Evolutionary conservation across 2,797 vertebrate genomes (phyloP).

Genomic region (Cercopithecus hamlyni): DNA sequence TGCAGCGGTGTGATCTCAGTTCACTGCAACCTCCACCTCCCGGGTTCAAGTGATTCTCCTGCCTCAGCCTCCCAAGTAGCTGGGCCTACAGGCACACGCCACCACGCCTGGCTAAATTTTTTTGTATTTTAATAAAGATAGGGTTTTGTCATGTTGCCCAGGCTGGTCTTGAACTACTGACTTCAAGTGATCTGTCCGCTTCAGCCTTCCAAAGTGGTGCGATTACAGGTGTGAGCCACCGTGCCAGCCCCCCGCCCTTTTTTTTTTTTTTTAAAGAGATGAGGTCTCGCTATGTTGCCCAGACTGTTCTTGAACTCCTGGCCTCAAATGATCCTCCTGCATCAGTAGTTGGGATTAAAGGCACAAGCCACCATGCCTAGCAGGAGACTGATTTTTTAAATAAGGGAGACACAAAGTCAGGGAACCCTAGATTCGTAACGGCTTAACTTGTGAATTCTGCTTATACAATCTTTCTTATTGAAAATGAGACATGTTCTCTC

Average conservation of each 20-base stretch:
- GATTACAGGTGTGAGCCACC: neutral
- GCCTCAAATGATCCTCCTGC: neutral
- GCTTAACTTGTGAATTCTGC: neutral
- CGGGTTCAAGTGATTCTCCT: neutral
- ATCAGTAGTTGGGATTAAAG: neutral
- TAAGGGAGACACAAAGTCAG: slow-evolving; percentile 20
- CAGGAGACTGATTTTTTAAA: neutral
- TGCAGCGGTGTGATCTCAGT: neutral
- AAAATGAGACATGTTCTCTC: neutral
- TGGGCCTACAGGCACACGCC: neutral
- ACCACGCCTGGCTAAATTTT: neutral
- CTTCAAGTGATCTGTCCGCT: neutral
- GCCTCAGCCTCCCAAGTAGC: neutral
- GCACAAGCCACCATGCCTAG: neutral
- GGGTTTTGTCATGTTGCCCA: neutral
- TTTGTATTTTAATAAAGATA: neutral
- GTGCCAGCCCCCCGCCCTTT: accelerated
- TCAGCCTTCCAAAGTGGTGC: neutral
- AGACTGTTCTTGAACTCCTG: neutral
- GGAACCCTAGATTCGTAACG: neutral
- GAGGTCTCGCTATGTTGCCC: neutral
- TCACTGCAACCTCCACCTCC: neutral
- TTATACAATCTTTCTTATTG: neutral
- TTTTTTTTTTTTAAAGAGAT: neutral
- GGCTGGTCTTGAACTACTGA: neutral